Evolutionary conservation across 1,140 invertebrate species (phyloP).

Genomic region (Parasteatoda tepidariorum): DNA sequence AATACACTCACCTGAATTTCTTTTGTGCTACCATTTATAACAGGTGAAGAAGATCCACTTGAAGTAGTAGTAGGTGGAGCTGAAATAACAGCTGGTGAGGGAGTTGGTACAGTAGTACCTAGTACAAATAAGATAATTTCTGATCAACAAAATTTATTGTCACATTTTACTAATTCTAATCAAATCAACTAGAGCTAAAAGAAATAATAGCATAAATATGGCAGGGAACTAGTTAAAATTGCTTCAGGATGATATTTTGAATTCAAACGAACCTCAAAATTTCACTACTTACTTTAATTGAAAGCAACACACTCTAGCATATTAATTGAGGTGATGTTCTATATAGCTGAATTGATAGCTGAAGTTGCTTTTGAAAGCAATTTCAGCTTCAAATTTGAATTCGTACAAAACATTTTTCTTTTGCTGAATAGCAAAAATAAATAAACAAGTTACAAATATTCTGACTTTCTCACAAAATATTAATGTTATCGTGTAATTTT

Average conservation of each 20-base stretch:
- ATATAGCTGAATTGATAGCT: too few species aligned
- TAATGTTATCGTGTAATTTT: too few species aligned
- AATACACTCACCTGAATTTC: not conserved
- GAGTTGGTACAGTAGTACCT: conserved; percentile 47
- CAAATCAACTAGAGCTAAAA: not conserved
- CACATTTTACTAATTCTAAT: not conserved
- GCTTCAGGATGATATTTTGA: not conserved
- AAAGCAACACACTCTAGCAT: too few species aligned
- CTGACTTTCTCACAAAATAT: too few species aligned
- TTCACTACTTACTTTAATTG: too few species aligned
- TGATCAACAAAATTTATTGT: not conserved
- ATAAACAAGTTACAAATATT: too few species aligned
- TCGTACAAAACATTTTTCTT: too few species aligned
- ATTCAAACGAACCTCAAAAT: not conserved
- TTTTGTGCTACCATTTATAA: conserved; percentile 35
- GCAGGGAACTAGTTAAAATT: not conserved
- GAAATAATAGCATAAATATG: not conserved
- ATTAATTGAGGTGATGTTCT: too few species aligned
- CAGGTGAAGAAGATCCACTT: conserved; percentile 24
- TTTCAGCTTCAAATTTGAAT: too few species aligned
- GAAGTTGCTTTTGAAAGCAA: too few species aligned
- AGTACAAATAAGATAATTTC: not conserved
- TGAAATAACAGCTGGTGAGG: conserved; percentile 42
- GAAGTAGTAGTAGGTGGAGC: conserved; percentile 41
- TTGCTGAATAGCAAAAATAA: too few species aligned